Evolutionary conservation across 2,888 invertebrate species (phyloP).

Genomic region (Harpalus rubripes): DNA sequence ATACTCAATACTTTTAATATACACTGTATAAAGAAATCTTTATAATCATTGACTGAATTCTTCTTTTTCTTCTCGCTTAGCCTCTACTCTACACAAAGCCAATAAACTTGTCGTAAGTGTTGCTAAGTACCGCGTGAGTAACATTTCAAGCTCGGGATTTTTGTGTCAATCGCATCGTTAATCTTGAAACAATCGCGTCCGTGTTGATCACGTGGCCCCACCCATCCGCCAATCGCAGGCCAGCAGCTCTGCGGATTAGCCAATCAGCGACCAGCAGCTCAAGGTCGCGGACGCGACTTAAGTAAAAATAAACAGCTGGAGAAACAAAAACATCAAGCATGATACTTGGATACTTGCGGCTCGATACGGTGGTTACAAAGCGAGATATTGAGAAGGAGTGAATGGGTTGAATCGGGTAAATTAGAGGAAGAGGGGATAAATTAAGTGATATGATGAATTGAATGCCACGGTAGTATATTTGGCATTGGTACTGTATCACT

Average conservation of each 20-base stretch:
- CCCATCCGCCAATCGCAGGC: slow-evolving; percentile 60
- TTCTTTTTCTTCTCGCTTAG: no score
- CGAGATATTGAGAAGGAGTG: no score
- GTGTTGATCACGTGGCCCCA: slow-evolving; percentile 61
- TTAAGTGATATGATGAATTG: no score
- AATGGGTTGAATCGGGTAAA: no score
- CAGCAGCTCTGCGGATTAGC: background rate
- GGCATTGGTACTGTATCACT: no score
- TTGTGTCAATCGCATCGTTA: slow-evolving; percentile 64
- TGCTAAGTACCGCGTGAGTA: slow-evolving; percentile 10
- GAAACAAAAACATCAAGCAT: slow-evolving; percentile 27
- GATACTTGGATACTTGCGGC: background rate
- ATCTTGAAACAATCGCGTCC: slow-evolving; percentile 60
- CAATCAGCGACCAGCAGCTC: slow-evolving; percentile 8
- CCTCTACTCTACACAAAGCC: background rate
- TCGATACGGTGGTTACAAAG: background rate
- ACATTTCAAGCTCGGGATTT: slow-evolving; percentile 34
- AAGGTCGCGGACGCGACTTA: slow-evolving; percentile 51
- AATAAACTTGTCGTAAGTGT: slow-evolving; percentile 5
- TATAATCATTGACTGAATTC: no score
- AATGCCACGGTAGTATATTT: no score
- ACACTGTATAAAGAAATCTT: no score
- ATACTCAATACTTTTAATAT: no score
- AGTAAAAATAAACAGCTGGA: slow-evolving; percentile 47
- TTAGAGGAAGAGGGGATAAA: no score